These are phyloP conservation scores for Ips nitidus DNA, from an alignment of 1,140 invertebrate species.

Conservation along the genomic window DNA sequence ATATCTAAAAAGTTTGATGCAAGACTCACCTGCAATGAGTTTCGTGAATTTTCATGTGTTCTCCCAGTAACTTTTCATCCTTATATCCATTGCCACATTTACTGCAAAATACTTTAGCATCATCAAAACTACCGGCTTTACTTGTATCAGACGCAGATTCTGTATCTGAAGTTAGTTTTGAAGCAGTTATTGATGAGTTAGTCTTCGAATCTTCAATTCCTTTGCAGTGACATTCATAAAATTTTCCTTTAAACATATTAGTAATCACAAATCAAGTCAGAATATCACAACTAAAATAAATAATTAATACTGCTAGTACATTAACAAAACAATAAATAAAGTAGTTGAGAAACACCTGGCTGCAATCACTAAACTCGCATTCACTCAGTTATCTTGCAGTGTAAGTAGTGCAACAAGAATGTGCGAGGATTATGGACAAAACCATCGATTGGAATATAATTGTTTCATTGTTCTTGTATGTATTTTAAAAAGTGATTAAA, in stretches of 20 bases:
- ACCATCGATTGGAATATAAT: too few relatives aligned
- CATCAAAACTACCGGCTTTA: conserved; percentile 13
- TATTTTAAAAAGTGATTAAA: too few relatives aligned
- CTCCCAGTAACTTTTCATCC: conserved; percentile 24
- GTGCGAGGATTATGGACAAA: too few relatives aligned
- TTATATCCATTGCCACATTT: conserved; percentile 39
- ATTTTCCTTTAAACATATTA: conserved; percentile 14
- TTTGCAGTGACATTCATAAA: conserved; percentile 32
- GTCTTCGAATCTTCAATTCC: neutral
- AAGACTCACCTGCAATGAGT: conserved; percentile 31
- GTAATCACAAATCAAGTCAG: too few relatives aligned
- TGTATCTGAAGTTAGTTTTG: conserved; percentile 36
- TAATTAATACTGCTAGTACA: too few relatives aligned
- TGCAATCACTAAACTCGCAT: too few relatives aligned
- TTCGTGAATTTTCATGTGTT: conserved; percentile 39
- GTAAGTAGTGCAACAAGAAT: too few relatives aligned
- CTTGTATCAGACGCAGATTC: conserved; percentile 38
- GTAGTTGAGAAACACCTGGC: too few relatives aligned
- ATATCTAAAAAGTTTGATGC: neutral
- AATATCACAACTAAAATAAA: too few relatives aligned
- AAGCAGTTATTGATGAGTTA: neutral
- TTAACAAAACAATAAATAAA: too few relatives aligned
- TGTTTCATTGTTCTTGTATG: too few relatives aligned
- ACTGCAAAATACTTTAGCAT: conserved; percentile 37
- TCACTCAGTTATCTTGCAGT: too few relatives aligned